These are phyloP conservation scores for Caenorhabditis remanei DNA, from an alignment of 1,140 invertebrate genomes.

Conservation along the genomic window DNA sequence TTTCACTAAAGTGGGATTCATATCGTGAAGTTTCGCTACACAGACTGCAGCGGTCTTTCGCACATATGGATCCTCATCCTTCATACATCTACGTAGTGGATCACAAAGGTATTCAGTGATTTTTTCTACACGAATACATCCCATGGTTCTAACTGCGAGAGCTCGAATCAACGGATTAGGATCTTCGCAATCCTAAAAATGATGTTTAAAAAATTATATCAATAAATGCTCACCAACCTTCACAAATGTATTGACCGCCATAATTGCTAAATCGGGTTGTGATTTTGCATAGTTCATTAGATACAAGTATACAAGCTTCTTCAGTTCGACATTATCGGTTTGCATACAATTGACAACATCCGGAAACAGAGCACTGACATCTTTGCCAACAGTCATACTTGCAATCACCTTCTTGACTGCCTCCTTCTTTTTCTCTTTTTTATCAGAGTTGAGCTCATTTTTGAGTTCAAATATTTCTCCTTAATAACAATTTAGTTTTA, in stretches of 20 bases:
- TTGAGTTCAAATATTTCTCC: constrained; percentile 98
- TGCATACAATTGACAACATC: constrained; percentile 99
- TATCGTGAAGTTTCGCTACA: constrained; percentile 98
- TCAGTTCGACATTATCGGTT: constrained; percentile 98
- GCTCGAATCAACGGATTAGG: constrained; percentile 98
- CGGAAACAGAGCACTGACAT: constrained; percentile 90
- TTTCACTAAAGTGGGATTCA: constrained; percentile 95
- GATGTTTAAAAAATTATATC: constrained; percentile 6
- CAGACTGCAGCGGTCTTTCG: constrained; percentile 99
- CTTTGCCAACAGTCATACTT: constrained; percentile 97
- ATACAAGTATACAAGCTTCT: constrained; percentile 98
- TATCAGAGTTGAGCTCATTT: constrained; percentile 98
- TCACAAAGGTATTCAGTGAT: constrained; percentile 99
- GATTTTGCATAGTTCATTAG: constrained; percentile 99
- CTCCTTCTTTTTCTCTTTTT: constrained; percentile 99
- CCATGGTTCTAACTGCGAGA: constrained; percentile 98
- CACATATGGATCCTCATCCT: constrained; percentile 99
- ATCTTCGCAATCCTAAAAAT: constrained; percentile 95
- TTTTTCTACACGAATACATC: constrained; percentile 99
- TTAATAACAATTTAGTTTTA: constrained; percentile 64
- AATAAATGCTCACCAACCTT: constrained; percentile 82
- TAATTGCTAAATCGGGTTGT: constrained; percentile 99
- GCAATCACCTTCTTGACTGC: constrained; percentile 99
- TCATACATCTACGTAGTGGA: constrained; percentile 95
- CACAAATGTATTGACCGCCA: constrained; percentile 99